Evolutionary conservation across 2,797 vertebrate species (phyloP).

Genomic region (Buceros bicornis): DNA sequence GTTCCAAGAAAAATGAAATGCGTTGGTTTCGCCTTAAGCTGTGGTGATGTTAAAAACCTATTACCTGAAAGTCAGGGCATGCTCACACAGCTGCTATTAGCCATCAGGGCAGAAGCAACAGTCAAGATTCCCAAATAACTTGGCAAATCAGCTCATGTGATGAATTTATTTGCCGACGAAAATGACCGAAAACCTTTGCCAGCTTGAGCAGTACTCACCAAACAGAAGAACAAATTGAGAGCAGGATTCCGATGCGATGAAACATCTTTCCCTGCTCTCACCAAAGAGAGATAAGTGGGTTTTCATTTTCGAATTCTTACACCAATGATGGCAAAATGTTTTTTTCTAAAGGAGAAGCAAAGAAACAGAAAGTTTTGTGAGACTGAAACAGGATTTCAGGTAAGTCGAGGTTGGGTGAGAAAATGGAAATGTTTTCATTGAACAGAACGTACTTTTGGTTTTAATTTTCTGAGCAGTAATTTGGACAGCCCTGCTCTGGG

Average conservation of each 20-base stretch:
- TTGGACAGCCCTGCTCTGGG: not conserved
- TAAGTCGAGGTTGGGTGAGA: not conserved
- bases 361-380: not conserved
- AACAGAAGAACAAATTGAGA: not conserved
- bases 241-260: not conserved
- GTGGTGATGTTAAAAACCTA: not conserved
- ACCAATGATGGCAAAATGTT: not conserved
- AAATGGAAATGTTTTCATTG: not conserved
- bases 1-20: constrained; percentile 20
- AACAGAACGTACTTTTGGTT: not conserved
- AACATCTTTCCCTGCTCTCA: not conserved
- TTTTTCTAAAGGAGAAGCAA: not conserved
- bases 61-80: not conserved
- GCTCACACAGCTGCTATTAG: not conserved
- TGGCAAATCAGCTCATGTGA: not conserved
- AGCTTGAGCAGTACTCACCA: not conserved
- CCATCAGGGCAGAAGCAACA: not conserved
- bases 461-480: not conserved
- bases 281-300: not conserved
- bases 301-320: not conserved
- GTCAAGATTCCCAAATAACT: not conserved
- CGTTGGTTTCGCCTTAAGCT: not conserved
- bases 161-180: not conserved
- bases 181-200: not conserved
- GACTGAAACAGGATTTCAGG: not conserved